Evolutionary conservation across 2,113 vertebrate genomes (phyloP).

Genomic region (Mobula birostris): DNA sequence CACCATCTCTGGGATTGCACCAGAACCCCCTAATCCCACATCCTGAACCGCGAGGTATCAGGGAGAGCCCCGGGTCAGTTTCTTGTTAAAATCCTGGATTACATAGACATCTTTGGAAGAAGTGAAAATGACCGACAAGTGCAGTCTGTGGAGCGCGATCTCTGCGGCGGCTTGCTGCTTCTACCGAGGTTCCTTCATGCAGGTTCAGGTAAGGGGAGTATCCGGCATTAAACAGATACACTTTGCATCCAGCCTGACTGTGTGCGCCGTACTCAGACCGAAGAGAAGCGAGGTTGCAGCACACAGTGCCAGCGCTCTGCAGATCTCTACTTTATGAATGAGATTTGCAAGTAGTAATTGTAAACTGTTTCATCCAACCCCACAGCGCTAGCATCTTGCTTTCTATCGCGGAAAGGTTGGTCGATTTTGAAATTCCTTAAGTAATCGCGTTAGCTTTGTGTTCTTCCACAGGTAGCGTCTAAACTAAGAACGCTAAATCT

Average conservation of each 20-base stretch:
- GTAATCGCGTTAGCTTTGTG: not conserved
- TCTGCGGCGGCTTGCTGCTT: slow-evolving; percentile 97
- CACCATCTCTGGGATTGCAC: not conserved
- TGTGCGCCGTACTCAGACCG: not conserved
- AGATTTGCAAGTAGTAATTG: not conserved
- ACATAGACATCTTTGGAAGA: slow-evolving; percentile 1
- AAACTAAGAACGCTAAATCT: not conserved
- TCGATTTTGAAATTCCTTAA: not conserved
- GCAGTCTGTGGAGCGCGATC: slow-evolving; percentile 94
- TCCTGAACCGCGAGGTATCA: not conserved
- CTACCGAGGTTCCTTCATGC: slow-evolving; percentile 95
- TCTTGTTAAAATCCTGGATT: not conserved
- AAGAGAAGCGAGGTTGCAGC: not conserved
- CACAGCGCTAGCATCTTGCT: not conserved
- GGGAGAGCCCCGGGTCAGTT: not conserved
- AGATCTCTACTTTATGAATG: slow-evolving; percentile 6
- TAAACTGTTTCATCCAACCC: not conserved
- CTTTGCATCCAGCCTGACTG: slow-evolving; percentile 48
- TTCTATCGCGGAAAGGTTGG: not conserved
- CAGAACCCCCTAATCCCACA: not conserved
- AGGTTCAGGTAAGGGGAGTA: slow-evolving; percentile 84
- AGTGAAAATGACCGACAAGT: slow-evolving; percentile 81
- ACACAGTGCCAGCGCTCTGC: not conserved
- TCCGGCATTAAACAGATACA: slow-evolving; percentile 57
- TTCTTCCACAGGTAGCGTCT: not conserved